Percentiles rank a stretch among this genome's conserved stretches.
Conservation (phyloP, 1,140 invertebrate genomes). For the Psix sp. region DNA sequence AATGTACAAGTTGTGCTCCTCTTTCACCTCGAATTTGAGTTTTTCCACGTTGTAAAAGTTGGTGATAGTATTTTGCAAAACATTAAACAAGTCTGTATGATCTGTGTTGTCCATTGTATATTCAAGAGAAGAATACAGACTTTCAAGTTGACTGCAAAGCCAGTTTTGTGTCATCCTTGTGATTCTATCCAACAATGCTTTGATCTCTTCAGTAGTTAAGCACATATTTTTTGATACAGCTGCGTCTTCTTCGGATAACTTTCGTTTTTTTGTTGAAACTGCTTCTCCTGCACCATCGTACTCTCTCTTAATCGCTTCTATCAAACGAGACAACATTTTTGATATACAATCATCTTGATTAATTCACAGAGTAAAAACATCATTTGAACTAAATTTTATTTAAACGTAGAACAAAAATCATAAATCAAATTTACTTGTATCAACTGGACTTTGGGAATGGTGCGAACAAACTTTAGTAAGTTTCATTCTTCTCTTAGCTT, state of each 20-base stretch:
- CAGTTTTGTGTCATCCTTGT: slow-evolving; percentile 6
- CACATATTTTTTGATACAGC: background rate
- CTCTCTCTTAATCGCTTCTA: slow-evolving; percentile 24
- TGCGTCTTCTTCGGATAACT: slow-evolving; percentile 17
- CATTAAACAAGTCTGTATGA: background rate
- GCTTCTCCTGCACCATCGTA: background rate
- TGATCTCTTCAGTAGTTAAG: slow-evolving; percentile 1
- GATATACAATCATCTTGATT: no score
- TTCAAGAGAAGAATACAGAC: slow-evolving; percentile 16
- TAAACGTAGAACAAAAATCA: no score
- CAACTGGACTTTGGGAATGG: slow-evolving; percentile 4
- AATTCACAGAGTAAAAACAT: no score
- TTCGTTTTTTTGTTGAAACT: slow-evolving; percentile 9
- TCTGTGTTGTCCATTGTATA: background rate
- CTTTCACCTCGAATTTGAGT: slow-evolving; percentile 24
- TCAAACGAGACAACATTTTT: background rate
- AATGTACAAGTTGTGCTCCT: slow-evolving; percentile 21
- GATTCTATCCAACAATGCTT: slow-evolving; percentile 1
- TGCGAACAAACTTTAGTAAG: background rate
- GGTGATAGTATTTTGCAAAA: slow-evolving; percentile 10
- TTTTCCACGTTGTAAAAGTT: slow-evolving; percentile 17
- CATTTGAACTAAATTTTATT: no score
- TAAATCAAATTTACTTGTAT: slow-evolving; percentile 5
- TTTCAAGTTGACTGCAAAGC: slow-evolving; percentile 29
- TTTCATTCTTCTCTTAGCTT: slow-evolving; percentile 7